Evolutionary conservation across 2,888 invertebrate genomes (phyloP), one percentile per base, ranked within the genome.

Genomic region (Priocnemis perturbator): DNA sequence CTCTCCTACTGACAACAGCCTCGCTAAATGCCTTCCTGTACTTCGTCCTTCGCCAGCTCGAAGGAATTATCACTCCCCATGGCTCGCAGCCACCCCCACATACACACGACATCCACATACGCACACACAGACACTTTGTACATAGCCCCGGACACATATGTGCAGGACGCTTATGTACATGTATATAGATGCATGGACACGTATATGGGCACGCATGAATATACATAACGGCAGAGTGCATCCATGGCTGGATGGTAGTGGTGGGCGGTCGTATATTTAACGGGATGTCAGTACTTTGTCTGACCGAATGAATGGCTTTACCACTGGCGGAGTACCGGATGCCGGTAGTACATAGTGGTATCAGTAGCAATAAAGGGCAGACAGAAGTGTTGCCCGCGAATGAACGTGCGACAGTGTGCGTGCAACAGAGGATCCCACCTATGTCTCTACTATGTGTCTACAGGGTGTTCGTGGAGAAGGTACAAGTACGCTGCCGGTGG

Each of bases 241-340:
- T 20, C 55, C 20, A 19, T 23, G 50, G 19, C 50, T 48, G 15
- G 14, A 37, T 19, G n/a, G 48, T 47, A 47, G 37, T 45, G 26
- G 52, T 53, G 69, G 62, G 71, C 78, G 82, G 77, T 81, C 83
- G 82, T 85, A 84, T 83, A 85, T 85, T 83, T 76, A 81, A 81
- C 79, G 75, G 75, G 81, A 80, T 80, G 84, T 86, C 86, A 81
- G 84, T 86, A 86, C 84, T 86, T 85, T 84, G 86, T 86, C 85
- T 75, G 79, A 82, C 79, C 77, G 81, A 83, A 86, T 82, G 83
- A 82, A 85, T 84, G 81, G 79, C 78, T 71, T 69, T 74, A 76
- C 69, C 69, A 74, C 68, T 76, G 73, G 62, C 68, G 57, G 67
- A 71, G 77, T 67, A 66, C 75, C 78, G 83, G 80, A 82, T 78